phyloP scores from a whole-genome alignment of 2,113 vertebrate genomes.

The Stegostoma tigrinum region DNA sequence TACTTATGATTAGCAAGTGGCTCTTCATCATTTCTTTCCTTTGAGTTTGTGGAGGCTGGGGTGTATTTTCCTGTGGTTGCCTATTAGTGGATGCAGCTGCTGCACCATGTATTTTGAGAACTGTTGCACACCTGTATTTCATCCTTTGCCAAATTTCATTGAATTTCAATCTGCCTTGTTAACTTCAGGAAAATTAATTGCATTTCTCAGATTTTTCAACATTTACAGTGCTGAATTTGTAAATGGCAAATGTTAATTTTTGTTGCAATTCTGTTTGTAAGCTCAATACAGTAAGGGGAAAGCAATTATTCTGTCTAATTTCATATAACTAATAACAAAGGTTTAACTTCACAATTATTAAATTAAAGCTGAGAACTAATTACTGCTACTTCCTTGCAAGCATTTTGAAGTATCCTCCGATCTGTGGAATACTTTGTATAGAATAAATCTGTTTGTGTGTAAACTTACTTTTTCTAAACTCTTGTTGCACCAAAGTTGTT shows the following conservation, averaged over 20 bases:
- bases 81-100: too few species aligned
- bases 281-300: background rate
- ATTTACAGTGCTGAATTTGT: background rate
- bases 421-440: background rate
- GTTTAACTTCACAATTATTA: background rate
- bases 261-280: background rate
- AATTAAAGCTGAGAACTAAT: background rate
- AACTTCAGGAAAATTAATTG: background rate
- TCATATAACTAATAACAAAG: background rate
- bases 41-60: too few species aligned
- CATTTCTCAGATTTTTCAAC: background rate
- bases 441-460: background rate
- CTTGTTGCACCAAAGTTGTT: background rate
- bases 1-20: too few species aligned
- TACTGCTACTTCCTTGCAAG: background rate
- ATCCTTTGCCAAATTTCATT: background rate
- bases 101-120: too few species aligned
- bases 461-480: background rate
- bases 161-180: background rate
- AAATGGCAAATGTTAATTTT: background rate
- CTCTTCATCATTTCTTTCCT: too few species aligned
- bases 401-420: background rate
- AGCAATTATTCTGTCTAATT: background rate
- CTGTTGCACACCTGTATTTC: background rate
- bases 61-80: too few species aligned